phyloP scores from a whole-genome alignment of 1,140 invertebrate species.

The Orchesella cincta region DNA sequence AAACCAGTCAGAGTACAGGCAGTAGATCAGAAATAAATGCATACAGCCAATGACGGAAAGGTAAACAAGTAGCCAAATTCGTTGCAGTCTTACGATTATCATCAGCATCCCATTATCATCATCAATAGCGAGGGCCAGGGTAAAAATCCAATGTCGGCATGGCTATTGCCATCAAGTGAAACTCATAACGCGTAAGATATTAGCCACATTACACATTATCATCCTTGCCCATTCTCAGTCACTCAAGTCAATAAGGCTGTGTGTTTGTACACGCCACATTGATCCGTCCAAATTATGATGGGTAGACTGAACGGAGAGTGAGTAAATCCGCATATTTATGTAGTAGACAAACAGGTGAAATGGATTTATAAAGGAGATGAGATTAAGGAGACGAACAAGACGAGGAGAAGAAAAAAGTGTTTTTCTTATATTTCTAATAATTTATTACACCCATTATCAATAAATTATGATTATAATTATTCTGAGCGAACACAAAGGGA shows the following conservation, averaged over 20 bases:
- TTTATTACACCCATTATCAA: conserved; percentile 27
- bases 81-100: too few species aligned
- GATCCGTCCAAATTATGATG: neutral
- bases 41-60: neutral
- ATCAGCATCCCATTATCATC: too few species aligned
- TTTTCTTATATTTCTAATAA: conserved; percentile 27
- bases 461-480: conserved; percentile 29
- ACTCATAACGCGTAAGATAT: neutral
- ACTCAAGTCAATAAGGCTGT: too few species aligned
- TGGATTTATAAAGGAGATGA: neutral
- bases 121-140: neutral
- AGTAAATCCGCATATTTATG: neutral
- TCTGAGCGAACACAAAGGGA: neutral
- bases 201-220: neutral
- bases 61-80: neutral
- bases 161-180: neutral
- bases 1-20: neutral
- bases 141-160: neutral
- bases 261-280: too few species aligned
- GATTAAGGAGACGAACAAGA: neutral
- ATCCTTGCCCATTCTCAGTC: neutral
- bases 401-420: conserved; percentile 15
- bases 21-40: neutral
- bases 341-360: neutral
- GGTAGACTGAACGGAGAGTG: too few species aligned